These are phyloP conservation scores for Apostichopus japonicus DNA, from an alignment of 35 echinoderm and acorn worm species.

Conservation along the genomic window DNA sequence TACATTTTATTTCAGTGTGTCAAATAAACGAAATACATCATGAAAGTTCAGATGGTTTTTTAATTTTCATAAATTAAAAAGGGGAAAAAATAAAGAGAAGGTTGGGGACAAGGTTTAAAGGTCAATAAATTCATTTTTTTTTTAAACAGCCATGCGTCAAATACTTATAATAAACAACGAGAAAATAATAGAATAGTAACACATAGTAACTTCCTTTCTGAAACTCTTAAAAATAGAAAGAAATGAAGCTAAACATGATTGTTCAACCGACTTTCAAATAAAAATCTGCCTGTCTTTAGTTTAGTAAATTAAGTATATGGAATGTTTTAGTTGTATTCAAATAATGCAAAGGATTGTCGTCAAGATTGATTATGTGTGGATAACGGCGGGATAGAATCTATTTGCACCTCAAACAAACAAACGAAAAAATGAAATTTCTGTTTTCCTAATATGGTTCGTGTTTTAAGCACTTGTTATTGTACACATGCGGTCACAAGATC, in stretches of 20 bases:
- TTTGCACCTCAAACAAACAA: constrained; percentile 18
- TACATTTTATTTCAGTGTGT: constrained; percentile 50
- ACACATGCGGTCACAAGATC: too few relatives aligned
- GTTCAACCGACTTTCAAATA: too few relatives aligned
- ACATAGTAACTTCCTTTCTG: too few relatives aligned
- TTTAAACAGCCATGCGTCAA: too few relatives aligned
- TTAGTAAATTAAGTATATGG: constrained; percentile 6
- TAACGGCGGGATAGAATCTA: neutral
- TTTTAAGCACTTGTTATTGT: neutral
- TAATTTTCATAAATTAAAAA: constrained; percentile 22
- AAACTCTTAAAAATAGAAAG: too few relatives aligned
- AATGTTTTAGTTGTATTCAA: constrained; percentile 21
- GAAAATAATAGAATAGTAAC: too few relatives aligned
- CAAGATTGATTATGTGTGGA: neutral
- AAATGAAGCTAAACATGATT: too few relatives aligned
- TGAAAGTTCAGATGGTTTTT: constrained; percentile 49
- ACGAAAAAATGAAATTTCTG: constrained; percentile 7
- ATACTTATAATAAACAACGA: too few relatives aligned
- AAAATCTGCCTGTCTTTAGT: neutral
- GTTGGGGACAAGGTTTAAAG: neutral
- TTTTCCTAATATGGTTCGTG: constrained; percentile 38
- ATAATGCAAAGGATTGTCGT: neutral
- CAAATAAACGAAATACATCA: constrained; percentile 43
- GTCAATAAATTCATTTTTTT: neutral
- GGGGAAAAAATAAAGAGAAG: neutral